Conservation (phyloP, 2,888 invertebrate species). For the Gastracanthus pulcherrimus region DNA sequence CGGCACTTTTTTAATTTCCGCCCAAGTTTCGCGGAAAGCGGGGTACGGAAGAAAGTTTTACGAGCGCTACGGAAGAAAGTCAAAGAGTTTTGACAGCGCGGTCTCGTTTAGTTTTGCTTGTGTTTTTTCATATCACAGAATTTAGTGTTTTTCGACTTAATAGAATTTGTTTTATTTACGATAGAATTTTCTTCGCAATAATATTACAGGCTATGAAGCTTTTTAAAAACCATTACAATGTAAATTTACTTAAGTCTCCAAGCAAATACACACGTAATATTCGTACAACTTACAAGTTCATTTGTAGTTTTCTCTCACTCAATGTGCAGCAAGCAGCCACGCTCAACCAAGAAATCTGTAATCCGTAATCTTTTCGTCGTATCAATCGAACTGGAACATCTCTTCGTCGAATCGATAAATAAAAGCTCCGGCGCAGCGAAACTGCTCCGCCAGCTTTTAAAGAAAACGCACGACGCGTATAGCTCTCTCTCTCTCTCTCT, state of each 20-base stretch:
- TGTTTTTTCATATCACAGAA: too few relatives aligned
- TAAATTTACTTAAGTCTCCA: too few relatives aligned
- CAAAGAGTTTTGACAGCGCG: too few relatives aligned
- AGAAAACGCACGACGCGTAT: constrained; percentile 20
- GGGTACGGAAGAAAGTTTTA: constrained; percentile 10
- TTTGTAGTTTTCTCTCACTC: not conserved
- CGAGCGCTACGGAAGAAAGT: too few relatives aligned
- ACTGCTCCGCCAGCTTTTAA: not conserved
- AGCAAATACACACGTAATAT: too few relatives aligned
- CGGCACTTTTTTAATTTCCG: not conserved
- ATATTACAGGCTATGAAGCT: too few relatives aligned
- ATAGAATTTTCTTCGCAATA: too few relatives aligned
- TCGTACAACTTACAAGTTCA: too few relatives aligned
- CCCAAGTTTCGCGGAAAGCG: not conserved
- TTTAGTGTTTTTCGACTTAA: too few relatives aligned
- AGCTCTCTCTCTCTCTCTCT: not conserved
- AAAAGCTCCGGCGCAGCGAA: not conserved
- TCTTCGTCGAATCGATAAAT: constrained; percentile 38
- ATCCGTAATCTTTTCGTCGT: constrained; percentile 1
- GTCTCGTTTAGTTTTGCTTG: too few relatives aligned
- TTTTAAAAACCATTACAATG: too few relatives aligned
- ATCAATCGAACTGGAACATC: not conserved
- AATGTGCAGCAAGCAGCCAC: not conserved
- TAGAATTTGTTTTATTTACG: too few relatives aligned
- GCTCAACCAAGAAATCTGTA: not conserved